These are phyloP conservation scores for Tetragnatha montana DNA, from an alignment of 2,888 invertebrate species.

Conservation along the genomic window DNA sequence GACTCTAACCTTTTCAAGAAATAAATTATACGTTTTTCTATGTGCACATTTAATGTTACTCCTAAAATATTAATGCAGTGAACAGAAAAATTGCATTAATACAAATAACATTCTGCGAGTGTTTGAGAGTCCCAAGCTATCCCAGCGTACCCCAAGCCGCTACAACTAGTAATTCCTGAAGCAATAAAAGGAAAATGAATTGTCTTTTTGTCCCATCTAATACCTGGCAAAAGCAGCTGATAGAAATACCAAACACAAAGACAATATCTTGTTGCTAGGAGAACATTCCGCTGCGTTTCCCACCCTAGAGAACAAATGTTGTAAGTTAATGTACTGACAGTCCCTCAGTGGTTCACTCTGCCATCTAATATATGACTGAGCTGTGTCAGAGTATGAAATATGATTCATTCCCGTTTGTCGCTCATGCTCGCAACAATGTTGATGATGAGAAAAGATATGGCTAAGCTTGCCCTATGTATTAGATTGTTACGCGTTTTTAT, in stretches of 20 bases:
- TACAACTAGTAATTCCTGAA: neutral
- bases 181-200: neutral
- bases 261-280: neutral
- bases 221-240: neutral
- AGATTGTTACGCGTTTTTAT: too few relatives aligned
- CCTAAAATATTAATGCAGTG: too few relatives aligned
- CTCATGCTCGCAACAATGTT: neutral
- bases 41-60: too few relatives aligned
- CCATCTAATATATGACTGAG: neutral
- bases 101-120: too few relatives aligned
- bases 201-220: neutral
- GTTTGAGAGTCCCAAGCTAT: too few relatives aligned
- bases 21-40: too few relatives aligned
- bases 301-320: neutral
- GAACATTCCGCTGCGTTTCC: neutral
- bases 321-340: neutral
- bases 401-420: conserved; percentile 28
- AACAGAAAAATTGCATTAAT: too few relatives aligned
- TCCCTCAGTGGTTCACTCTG: neutral
- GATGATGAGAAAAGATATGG: neutral
- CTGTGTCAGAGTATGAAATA: conserved; percentile 20
- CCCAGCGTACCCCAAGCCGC: too few relatives aligned
- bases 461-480: neutral
- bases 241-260: neutral
- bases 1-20: too few relatives aligned